These are phyloP conservation scores for Anarsia innoxiella DNA, from an alignment of 2,888 invertebrate genomes.

Conservation along the genomic window DNA sequence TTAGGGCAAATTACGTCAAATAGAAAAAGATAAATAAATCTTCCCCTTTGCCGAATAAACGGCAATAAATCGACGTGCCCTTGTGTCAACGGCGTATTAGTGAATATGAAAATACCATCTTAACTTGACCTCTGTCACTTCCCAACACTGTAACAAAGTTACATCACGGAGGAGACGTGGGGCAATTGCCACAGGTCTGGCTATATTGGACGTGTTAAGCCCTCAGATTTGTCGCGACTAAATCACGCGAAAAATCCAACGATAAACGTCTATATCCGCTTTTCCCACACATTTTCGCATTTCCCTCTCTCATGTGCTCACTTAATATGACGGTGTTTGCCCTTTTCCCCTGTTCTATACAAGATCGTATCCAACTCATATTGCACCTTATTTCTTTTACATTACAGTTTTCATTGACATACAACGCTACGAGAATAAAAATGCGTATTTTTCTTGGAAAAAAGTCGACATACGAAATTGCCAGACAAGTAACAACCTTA, in stretches of 20 bases:
- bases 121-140: slow-evolving; percentile 23
- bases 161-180: slow-evolving; percentile 6
- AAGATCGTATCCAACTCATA: no score
- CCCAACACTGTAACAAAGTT: slow-evolving; percentile 12
- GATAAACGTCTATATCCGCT: slow-evolving; percentile 74
- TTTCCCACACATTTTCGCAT: slow-evolving; percentile 73
- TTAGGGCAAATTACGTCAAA: slow-evolving; percentile 49
- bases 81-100: slow-evolving; percentile 68
- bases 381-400: slow-evolving; percentile 18
- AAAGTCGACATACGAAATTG: slow-evolving; percentile 23
- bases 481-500: slow-evolving; percentile 5
- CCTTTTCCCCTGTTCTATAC: slow-evolving; percentile 57
- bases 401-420: background rate
- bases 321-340: slow-evolving; percentile 74
- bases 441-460: slow-evolving; percentile 47
- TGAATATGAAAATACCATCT: slow-evolving; percentile 42
- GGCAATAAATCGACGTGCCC: slow-evolving; percentile 67
- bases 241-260: slow-evolving; percentile 73
- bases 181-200: slow-evolving; percentile 27
- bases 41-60: slow-evolving; percentile 59
- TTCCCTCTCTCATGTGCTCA: slow-evolving; percentile 75
- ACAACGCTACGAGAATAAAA: slow-evolving; percentile 34
- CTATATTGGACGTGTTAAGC: slow-evolving; percentile 43
- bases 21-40: slow-evolving; percentile 63
- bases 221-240: slow-evolving; percentile 68